phyloP scores from a whole-genome alignment of 2,113 vertebrate genomes.

The Rynchops niger region DNA sequence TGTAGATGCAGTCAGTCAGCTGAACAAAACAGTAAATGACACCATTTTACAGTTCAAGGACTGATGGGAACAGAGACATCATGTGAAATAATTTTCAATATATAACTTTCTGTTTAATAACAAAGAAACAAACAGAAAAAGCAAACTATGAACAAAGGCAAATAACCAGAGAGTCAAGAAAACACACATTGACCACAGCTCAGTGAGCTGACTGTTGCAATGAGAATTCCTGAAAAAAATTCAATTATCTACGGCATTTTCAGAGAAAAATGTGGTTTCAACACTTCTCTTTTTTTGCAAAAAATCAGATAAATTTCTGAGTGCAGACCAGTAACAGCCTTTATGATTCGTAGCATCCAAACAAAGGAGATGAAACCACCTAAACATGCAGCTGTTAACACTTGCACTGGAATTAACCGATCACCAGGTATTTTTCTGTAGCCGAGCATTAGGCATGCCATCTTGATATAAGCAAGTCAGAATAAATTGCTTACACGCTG shows the following conservation, averaged over 20 bases:
- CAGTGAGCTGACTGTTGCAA: not conserved
- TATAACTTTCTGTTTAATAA: not conserved
- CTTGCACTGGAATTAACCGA: not conserved
- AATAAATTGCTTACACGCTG: not conserved
- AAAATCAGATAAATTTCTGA: not conserved
- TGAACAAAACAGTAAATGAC: conserved; percentile 3
- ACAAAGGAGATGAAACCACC: not conserved
- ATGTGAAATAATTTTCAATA: not conserved
- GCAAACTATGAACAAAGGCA: not conserved
- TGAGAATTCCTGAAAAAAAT: not conserved
- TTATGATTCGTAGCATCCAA: not conserved
- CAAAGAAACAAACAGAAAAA: not conserved
- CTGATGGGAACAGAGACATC: not conserved
- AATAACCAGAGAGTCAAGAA: not conserved
- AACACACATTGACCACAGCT: not conserved
- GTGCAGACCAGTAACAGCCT: not conserved
- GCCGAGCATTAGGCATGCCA: not conserved
- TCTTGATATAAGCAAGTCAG: not conserved
- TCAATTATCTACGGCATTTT: not conserved
- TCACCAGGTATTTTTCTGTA: not conserved
- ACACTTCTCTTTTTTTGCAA: not conserved
- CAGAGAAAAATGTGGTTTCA: not conserved
- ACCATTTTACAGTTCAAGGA: conserved; percentile 30
- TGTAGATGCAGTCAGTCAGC: conserved; percentile 16
- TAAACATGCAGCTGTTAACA: not conserved